These are phyloP conservation scores for Monoplex corrugatus DNA, from an alignment of 2,888 invertebrate species.

Conservation along the genomic window DNA sequence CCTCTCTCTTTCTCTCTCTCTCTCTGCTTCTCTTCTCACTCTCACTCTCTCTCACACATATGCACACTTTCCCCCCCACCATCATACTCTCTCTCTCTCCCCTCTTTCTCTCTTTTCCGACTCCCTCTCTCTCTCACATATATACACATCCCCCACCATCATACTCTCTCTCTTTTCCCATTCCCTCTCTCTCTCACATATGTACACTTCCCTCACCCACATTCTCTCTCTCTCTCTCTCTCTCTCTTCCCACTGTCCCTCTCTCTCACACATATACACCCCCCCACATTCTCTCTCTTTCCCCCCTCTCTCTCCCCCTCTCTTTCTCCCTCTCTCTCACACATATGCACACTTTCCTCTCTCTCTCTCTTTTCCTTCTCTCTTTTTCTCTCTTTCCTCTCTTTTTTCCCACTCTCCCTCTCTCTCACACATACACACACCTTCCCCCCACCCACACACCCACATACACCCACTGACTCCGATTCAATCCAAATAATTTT, in stretches of 20 bases:
- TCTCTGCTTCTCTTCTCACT: neutral
- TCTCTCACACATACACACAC: too few relatives aligned
- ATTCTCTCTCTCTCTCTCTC: neutral
- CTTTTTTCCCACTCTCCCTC: too few relatives aligned
- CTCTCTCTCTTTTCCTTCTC: neutral
- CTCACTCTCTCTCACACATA: neutral
- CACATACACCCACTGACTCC: too few relatives aligned
- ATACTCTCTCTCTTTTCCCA: neutral
- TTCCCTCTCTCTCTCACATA: neutral
- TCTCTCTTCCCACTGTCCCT: neutral
- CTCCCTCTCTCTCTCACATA: neutral
- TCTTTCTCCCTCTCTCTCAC: neutral
- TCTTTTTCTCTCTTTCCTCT: neutral
- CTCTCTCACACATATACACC: neutral
- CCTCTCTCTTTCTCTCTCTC: neutral
- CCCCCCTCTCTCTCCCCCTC: neutral
- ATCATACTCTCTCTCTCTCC: neutral
- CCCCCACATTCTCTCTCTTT: neutral
- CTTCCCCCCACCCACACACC: too few relatives aligned
- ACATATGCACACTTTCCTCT: neutral
- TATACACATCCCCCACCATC: neutral
- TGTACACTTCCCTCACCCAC: neutral
- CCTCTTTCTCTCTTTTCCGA: neutral
- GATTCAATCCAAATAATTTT: too few relatives aligned
- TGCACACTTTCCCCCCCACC: too few relatives aligned